Percentiles rank a stretch among this genome's conserved stretches.
Evolutionary conservation across 2,797 vertebrate species (phyloP).

Genomic region (Cossypha dichroa): DNA sequence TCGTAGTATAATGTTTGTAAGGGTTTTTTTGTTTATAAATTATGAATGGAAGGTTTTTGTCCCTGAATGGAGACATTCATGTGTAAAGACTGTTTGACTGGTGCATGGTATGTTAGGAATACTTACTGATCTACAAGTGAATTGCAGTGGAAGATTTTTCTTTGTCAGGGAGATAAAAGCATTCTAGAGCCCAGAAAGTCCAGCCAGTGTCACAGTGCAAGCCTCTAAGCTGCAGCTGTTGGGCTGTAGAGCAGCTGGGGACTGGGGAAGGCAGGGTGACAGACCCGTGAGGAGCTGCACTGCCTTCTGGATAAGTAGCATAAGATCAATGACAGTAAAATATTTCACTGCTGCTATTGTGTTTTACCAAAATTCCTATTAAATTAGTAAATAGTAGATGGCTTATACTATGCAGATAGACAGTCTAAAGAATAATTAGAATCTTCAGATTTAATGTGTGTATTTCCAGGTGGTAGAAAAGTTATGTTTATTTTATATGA

Average conservation of each 20-base stretch:
- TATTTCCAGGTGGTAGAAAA: neutral
- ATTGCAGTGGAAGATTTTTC: slow-evolving; percentile 71
- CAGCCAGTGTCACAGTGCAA: neutral
- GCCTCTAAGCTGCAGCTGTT: slow-evolving; percentile 34
- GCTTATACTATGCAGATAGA: neutral
- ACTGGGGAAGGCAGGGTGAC: neutral
- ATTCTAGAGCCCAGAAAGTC: slow-evolving; percentile 58
- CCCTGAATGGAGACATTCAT: slow-evolving; percentile 66
- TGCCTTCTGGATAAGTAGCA: neutral
- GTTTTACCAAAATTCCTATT: neutral
- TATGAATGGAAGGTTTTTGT: slow-evolving; percentile 53
- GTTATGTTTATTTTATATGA: neutral
- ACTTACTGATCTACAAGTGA: slow-evolving; percentile 68
- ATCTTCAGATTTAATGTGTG: neutral
- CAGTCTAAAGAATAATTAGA: neutral
- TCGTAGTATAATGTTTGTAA: slow-evolving; percentile 10
- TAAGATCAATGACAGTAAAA: neutral
- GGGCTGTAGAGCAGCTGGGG: neutral
- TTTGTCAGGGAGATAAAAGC: slow-evolving; percentile 76
- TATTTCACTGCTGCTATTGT: neutral
- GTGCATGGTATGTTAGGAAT: slow-evolving; percentile 61
- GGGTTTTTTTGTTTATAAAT: slow-evolving; percentile 31
- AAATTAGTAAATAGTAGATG: neutral
- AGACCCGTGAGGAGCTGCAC: neutral
- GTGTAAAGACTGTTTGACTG: slow-evolving; percentile 64